Base-by-base conservation (phyloP, 2,888 invertebrate species). In the Athalia rosae region DNA sequence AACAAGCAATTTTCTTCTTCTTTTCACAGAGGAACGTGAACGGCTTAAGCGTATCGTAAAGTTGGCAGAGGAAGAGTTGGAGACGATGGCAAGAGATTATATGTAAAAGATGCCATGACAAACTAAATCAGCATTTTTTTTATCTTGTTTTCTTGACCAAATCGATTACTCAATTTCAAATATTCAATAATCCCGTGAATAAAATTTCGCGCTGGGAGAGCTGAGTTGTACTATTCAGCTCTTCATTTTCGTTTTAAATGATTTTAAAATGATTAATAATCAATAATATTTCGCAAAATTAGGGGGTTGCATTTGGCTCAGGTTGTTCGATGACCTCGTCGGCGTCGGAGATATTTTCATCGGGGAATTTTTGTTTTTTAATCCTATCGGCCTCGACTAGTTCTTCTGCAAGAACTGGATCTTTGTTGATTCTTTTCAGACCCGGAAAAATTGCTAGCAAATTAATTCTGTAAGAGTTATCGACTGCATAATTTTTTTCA, bases 391-490 rank as follows among this genome's bases (percentile, higher is more conserved):
- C 78, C 28, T 63, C 81, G 77, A 90, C 91, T 89, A 91, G 89
- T 85, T 93, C 93, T 76, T 92, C 92, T 0, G 90, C 89, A 1
- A 90, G 90, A 3, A 92, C 88, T 0, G 84, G 80, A 4, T 85
- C 85, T 85, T 94, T 94, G 83, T 94, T 93, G 13, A 94, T 88
- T 71, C 92, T 88, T 79, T 91, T 92, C 15, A 94, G 87, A 63
- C 90, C 87, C 0, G 92, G 92, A 73, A 94, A 83, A 4, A 92
- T 84, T 0, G 92, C 92, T 45, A 93, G 80, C 0, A 93, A 82
- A 45, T 92, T 91, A 0, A 91, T 81, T 77, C 92, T 90, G 15
- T 83, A 82, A 28, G 28, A 28, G 43, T 50, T 47, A 8, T 47
- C 66, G 59, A 90, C 89, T 41, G 91, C 90, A 66, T 90, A 90